Percentiles rank a stretch among this genome's conserved stretches.
Evolutionary conservation across 2,797 vertebrate genomes (phyloP).

Genomic region (Scolopax rusticola): DNA sequence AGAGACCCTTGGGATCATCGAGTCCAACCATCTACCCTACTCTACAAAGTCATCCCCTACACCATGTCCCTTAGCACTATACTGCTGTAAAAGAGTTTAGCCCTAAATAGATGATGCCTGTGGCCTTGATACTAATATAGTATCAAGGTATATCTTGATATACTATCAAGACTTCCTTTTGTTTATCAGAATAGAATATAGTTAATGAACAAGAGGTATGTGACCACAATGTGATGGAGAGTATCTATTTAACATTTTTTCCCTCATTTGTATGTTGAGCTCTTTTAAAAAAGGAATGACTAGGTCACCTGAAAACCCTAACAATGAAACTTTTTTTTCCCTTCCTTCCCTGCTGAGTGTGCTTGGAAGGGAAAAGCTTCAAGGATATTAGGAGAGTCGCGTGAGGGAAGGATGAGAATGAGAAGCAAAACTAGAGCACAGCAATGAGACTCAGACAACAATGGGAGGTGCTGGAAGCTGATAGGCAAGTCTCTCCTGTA

Average conservation of each 20-base stretch:
- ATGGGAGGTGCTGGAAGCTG: neutral
- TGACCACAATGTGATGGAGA: accelerated
- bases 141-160: too few species aligned
- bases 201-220: neutral
- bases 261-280: neutral
- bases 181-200: neutral
- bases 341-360: neutral
- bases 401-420: neutral
- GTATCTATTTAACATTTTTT: neutral
- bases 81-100: neutral
- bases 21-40: too few species aligned
- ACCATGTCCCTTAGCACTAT: too few species aligned
- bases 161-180: neutral
- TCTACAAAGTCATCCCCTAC: too few species aligned
- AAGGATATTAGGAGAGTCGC: neutral
- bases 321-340: neutral
- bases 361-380: neutral
- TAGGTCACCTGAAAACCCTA: neutral
- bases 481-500: neutral
- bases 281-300: neutral
- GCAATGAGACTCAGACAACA: neutral
- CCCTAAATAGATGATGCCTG: neutral
- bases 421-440: neutral
- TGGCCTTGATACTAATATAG: neutral
- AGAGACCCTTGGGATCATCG: too few species aligned